These are phyloP conservation scores for Xanthorhoe spadicearia DNA, from an alignment of 2,888 invertebrate species.

Conservation along the genomic window DNA sequence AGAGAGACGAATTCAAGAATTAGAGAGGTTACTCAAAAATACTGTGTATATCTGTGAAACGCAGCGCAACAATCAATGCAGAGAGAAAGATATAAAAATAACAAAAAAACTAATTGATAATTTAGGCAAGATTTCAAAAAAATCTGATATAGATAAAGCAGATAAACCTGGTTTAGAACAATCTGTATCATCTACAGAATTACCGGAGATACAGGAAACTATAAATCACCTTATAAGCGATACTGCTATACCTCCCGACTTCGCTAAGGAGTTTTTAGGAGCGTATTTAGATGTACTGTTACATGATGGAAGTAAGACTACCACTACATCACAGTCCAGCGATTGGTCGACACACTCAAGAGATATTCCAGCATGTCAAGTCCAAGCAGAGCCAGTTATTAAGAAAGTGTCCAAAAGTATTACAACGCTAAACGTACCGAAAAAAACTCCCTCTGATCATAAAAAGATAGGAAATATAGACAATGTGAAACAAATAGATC, in stretches of 20 bases:
- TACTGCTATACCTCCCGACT: constrained; percentile 58
- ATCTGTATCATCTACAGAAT: constrained; percentile 61
- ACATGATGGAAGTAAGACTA: constrained; percentile 51
- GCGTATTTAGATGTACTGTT: constrained; percentile 67
- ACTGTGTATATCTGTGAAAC: constrained; percentile 71
- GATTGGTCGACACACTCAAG: constrained; percentile 45
- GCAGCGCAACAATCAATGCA: constrained; percentile 48
- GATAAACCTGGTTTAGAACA: constrained; percentile 46
- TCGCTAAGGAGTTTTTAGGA: constrained; percentile 67
- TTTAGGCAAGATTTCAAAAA: constrained; percentile 53
- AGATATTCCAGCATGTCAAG: constrained; percentile 53
- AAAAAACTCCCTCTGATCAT: constrained; percentile 29
- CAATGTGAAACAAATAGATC: constrained; percentile 47
- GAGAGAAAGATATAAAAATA: constrained; percentile 67
- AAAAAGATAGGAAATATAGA: constrained; percentile 16
- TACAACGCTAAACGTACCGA: constrained; percentile 46
- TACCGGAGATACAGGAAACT: constrained; percentile 65
- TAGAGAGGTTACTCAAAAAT: constrained; percentile 69
- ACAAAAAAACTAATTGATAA: constrained; percentile 66
- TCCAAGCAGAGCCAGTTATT: constrained; percentile 60
- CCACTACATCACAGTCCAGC: constrained; percentile 53
- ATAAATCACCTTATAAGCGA: constrained; percentile 68
- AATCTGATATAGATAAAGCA: constrained; percentile 34
- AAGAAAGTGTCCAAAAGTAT: constrained; percentile 63
- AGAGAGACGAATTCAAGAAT: constrained; percentile 67